Percentiles rank a stretch among this genome's conserved stretches.
Evolutionary conservation across 2,113 vertebrate genomes (phyloP).

Genomic region (Ammodytes marinus): DNA sequence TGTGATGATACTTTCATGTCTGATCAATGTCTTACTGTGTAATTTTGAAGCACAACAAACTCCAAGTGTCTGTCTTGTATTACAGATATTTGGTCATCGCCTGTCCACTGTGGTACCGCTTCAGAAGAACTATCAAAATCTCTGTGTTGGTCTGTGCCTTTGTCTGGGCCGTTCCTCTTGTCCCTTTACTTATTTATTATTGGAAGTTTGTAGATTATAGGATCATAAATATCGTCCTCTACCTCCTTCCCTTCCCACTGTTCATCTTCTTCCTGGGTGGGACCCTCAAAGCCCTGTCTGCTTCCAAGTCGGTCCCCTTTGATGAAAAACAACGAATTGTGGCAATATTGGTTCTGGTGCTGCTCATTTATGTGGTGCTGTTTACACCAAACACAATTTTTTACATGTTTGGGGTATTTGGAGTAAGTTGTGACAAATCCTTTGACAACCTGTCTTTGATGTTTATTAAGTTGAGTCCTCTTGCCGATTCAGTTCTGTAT

Average conservation of each 20-base stretch:
- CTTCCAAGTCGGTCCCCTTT: background rate
- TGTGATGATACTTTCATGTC: background rate
- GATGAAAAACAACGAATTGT: conserved; percentile 35
- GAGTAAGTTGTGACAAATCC: accelerated
- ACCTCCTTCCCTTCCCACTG: conserved; percentile 22
- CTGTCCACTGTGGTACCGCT: conserved; percentile 12
- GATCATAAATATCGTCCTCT: accelerated
- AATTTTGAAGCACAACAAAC: background rate
- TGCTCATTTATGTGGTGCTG: conserved; percentile 26
- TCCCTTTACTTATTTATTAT: background rate
- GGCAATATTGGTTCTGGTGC: background rate
- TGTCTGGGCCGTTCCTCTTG: background rate
- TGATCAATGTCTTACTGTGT: background rate
- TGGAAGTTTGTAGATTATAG: accelerated
- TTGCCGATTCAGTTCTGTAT: conserved; percentile 3
- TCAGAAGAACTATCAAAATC: background rate
- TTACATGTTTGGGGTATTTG: accelerated
- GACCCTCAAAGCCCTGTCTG: conserved; percentile 20
- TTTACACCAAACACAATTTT: conserved; percentile 16
- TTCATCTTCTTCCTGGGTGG: conserved; percentile 25
- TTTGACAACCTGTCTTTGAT: accelerated
- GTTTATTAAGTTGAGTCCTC: background rate
- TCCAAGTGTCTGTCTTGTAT: background rate
- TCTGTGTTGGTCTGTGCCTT: background rate
- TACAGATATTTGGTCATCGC: conserved; percentile 26